phyloP scores from a whole-genome alignment of 2,113 vertebrate species.

The Nothoprocta pentlandii region DNA sequence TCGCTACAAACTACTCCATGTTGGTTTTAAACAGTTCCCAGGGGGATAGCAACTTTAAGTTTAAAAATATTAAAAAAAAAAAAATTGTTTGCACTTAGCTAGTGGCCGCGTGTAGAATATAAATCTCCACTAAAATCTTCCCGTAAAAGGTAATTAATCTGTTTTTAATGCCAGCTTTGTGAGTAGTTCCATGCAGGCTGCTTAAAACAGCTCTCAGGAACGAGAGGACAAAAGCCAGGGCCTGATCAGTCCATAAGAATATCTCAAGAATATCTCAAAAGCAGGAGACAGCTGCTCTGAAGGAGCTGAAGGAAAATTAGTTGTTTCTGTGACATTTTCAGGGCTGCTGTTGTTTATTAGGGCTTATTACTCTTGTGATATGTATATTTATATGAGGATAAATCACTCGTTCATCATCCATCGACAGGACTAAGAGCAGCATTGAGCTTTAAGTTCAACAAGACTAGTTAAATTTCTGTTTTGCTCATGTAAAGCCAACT shows the following conservation, averaged over 20 bases:
- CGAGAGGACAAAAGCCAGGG: background rate
- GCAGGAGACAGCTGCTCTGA: fast-evolving
- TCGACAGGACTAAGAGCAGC: fast-evolving
- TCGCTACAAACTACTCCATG: too few relatives aligned
- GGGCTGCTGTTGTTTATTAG: fast-evolving
- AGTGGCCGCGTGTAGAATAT: background rate
- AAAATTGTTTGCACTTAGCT: background rate
- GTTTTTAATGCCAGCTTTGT: fast-evolving
- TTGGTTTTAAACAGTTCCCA: background rate
- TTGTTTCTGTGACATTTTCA: background rate
- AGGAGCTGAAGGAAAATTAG: background rate
- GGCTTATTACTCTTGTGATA: fast-evolving
- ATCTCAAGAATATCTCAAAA: background rate
- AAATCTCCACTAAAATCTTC: background rate
- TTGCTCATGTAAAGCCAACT: fast-evolving
- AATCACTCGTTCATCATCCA: fast-evolving
- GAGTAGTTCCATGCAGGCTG: background rate
- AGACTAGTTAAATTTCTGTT: background rate
- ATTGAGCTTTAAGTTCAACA: fast-evolving
- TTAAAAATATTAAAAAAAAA: background rate
- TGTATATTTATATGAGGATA: background rate
- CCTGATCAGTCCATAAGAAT: fast-evolving
- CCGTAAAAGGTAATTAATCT: fast-evolving
- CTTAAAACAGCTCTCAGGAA: background rate
- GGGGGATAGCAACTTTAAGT: too few relatives aligned